phyloP scores from a whole-genome alignment of 2,113 vertebrate species.

The Rhineura floridana region DNA sequence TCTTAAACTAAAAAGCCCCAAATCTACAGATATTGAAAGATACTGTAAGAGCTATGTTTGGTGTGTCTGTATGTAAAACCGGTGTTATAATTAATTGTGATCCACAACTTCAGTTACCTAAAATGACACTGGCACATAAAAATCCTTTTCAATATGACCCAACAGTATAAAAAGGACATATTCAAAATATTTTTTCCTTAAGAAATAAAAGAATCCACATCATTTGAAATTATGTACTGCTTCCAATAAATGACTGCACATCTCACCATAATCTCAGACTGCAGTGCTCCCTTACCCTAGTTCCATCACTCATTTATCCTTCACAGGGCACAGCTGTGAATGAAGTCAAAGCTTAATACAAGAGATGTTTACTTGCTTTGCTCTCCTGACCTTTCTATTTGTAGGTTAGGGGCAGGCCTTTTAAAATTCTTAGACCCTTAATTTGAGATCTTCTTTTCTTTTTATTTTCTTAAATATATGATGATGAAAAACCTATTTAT shows the following conservation, averaged over 20 bases:
- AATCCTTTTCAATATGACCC: background rate
- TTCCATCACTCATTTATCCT: slow-evolving; percentile 55
- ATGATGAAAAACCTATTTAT: background rate
- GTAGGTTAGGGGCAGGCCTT: background rate
- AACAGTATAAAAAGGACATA: background rate
- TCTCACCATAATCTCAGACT: background rate
- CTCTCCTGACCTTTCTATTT: slow-evolving; percentile 35
- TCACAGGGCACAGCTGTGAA: slow-evolving; percentile 42
- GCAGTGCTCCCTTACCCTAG: slow-evolving; percentile 41
- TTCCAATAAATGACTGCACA: background rate
- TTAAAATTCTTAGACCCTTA: background rate
- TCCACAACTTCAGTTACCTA: background rate
- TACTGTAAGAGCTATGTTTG: background rate
- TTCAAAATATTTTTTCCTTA: background rate
- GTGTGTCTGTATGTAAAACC: background rate
- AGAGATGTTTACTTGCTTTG: background rate
- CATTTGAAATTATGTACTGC: background rate
- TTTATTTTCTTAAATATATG: background rate
- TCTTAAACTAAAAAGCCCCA: too few species aligned
- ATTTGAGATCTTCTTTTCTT: background rate
- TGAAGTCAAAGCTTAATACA: slow-evolving; percentile 9
- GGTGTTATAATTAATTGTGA: background rate
- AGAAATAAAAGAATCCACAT: background rate
- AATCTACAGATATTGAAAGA: background rate
- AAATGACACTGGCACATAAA: background rate